Conservation (phyloP, 2,113 vertebrate species). For the Boulengerochromis microlepis region DNA sequence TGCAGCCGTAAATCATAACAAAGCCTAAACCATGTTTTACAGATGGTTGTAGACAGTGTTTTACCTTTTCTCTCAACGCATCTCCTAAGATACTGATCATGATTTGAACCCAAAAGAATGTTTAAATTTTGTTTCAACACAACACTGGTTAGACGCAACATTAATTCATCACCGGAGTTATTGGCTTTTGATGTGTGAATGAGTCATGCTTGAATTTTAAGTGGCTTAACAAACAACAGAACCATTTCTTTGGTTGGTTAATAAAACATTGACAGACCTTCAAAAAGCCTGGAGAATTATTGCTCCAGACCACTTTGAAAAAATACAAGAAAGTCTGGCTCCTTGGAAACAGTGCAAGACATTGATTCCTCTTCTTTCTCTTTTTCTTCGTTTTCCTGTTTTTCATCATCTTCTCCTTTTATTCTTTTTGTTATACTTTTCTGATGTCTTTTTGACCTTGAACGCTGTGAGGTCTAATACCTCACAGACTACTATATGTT, state of each 20-base stretch:
- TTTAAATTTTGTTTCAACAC: neutral
- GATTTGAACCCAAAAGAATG: neutral
- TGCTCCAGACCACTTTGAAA: neutral
- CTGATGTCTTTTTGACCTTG: neutral
- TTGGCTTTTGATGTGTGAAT: neutral
- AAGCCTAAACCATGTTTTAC: neutral
- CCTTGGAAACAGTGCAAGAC: neutral
- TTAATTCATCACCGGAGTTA: neutral
- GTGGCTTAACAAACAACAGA: neutral
- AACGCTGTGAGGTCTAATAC: neutral
- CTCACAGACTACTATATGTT: neutral
- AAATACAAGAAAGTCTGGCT: neutral
- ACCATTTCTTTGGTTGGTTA: neutral
- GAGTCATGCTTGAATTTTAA: neutral
- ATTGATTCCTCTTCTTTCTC: neutral
- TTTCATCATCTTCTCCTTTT: neutral
- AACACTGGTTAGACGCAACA: neutral
- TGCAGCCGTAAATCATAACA: neutral
- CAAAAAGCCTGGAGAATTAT: neutral
- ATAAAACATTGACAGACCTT: neutral
- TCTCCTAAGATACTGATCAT: neutral
- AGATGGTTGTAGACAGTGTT: neutral
- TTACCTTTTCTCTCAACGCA: neutral
- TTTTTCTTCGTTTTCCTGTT: neutral
- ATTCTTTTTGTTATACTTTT: neutral